phyloP scores from a whole-genome alignment of 2,113 vertebrate genomes.

The Tauraco erythrolophus region DNA sequence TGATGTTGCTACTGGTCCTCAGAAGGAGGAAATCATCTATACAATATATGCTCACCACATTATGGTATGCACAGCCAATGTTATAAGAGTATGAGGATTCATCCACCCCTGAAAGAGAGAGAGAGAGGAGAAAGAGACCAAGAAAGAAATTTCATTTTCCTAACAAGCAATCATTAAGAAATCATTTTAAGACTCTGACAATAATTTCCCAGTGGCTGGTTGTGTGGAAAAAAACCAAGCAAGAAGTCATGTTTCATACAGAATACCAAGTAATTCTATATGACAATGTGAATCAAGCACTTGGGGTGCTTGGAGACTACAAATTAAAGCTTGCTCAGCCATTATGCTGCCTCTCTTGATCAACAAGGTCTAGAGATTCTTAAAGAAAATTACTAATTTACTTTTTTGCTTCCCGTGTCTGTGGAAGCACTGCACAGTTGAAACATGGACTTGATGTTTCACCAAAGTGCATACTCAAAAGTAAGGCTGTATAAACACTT shows the following conservation, averaged over 20 bases:
- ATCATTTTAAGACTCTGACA: slow-evolving; percentile 37
- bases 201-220: slow-evolving; percentile 47
- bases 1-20: not conserved
- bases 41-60: not conserved
- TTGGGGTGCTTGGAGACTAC: not conserved
- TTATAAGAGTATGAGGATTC: not conserved
- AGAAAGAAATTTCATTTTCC: slow-evolving; percentile 15
- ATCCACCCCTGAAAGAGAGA: not conserved
- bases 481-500: not conserved
- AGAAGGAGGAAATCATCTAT: not conserved
- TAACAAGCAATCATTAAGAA: slow-evolving; percentile 41
- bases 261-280: slow-evolving; percentile 46
- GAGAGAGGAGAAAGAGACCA: not conserved
- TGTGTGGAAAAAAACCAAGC: not conserved
- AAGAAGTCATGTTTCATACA: slow-evolving; percentile 3
- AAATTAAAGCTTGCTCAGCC: slow-evolving; percentile 44
- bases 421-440: not conserved
- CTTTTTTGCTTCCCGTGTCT: not conserved
- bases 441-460: not conserved
- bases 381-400: not conserved
- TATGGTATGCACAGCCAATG: not conserved
- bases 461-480: not conserved
- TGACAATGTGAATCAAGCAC: slow-evolving; percentile 39
- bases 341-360: slow-evolving; percentile 42
- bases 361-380: slow-evolving; percentile 12